These are phyloP conservation scores for Andrena bicolor DNA, from an alignment of 2,888 invertebrate species.

Conservation along the genomic window DNA sequence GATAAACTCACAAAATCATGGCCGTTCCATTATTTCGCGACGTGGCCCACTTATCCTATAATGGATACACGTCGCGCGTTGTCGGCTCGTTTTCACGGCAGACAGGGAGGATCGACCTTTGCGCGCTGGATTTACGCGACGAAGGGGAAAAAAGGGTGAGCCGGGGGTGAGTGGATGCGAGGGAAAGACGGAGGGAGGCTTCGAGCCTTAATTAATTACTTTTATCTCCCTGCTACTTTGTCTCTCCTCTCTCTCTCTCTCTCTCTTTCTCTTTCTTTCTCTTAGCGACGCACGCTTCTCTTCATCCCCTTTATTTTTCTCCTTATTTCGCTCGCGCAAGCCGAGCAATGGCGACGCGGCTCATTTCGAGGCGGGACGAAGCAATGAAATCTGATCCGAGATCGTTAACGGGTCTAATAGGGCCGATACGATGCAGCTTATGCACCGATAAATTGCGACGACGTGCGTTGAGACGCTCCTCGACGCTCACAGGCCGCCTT, in stretches of 20 bases:
- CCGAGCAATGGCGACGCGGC: slow-evolving; percentile 10
- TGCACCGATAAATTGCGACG: slow-evolving; percentile 59
- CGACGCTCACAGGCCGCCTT: not conserved
- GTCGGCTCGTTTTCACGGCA: slow-evolving; percentile 39
- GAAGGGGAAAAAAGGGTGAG: not conserved
- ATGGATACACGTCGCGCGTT: slow-evolving; percentile 56
- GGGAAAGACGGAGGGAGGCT: slow-evolving; percentile 15
- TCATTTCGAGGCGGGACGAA: slow-evolving; percentile 12
- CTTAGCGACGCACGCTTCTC: not conserved
- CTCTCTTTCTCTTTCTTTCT: not conserved
- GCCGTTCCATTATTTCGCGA: slow-evolving; percentile 65
- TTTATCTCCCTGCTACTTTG: slow-evolving; percentile 31
- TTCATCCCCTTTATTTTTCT: slow-evolving; percentile 13
- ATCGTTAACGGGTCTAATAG: slow-evolving; percentile 66
- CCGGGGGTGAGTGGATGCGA: not conserved
- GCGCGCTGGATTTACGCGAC: slow-evolving; percentile 22
- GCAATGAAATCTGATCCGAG: slow-evolving; percentile 63
- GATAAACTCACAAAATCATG: slow-evolving; percentile 69
- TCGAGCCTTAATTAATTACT: slow-evolving; percentile 67
- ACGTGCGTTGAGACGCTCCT: slow-evolving; percentile 16
- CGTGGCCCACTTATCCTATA: slow-evolving; percentile 58
- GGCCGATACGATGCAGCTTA: slow-evolving; percentile 52
- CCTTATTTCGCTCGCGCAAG: slow-evolving; percentile 20
- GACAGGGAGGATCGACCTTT: slow-evolving; percentile 47
- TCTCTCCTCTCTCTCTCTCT: slow-evolving; percentile 7